Conservation (phyloP, 1,140 invertebrate genomes). For the Drosophila jambulina region DNA sequence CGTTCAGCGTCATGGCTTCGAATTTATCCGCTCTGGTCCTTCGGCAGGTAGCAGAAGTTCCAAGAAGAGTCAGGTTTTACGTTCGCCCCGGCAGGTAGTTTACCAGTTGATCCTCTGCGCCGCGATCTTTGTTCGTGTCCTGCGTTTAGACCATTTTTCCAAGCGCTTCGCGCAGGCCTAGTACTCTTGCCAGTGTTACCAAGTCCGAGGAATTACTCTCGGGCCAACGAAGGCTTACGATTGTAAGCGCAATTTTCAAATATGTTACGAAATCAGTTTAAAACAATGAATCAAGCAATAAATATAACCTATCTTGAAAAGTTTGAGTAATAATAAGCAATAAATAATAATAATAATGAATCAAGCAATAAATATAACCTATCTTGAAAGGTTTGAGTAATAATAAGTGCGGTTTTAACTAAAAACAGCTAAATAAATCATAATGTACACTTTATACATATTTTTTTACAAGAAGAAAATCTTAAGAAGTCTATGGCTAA, state of each 20-base stretch:
- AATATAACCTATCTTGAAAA: too few relatives aligned
- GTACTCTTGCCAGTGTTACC: constrained; percentile 15
- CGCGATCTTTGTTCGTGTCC: constrained; percentile 38
- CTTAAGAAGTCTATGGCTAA: too few relatives aligned
- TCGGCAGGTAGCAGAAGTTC: constrained; percentile 13
- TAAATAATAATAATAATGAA: too few relatives aligned
- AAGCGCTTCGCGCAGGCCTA: constrained; percentile 45
- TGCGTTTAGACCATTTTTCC: constrained; percentile 47
- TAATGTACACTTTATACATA: too few relatives aligned
- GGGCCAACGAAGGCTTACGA: background rate
- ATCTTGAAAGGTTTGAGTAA: too few relatives aligned
- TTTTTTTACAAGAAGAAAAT: too few relatives aligned
- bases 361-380: too few relatives aligned
- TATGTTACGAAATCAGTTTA: background rate
- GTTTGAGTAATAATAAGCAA: too few relatives aligned
- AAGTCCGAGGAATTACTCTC: background rate
- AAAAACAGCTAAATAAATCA: too few relatives aligned
- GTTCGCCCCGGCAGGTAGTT: constrained; percentile 25
- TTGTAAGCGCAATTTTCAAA: background rate
- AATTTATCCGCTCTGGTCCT: constrained; percentile 12
- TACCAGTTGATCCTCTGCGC: constrained; percentile 8
- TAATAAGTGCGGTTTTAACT: too few relatives aligned
- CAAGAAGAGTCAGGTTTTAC: constrained; percentile 12
- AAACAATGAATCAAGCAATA: too few relatives aligned
- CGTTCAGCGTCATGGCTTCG: constrained; percentile 64